Percentiles rank a stretch among this genome's conserved stretches.
phyloP scores from a whole-genome alignment of 2,888 invertebrate species.

The Drosophila parthenogenetica region DNA sequence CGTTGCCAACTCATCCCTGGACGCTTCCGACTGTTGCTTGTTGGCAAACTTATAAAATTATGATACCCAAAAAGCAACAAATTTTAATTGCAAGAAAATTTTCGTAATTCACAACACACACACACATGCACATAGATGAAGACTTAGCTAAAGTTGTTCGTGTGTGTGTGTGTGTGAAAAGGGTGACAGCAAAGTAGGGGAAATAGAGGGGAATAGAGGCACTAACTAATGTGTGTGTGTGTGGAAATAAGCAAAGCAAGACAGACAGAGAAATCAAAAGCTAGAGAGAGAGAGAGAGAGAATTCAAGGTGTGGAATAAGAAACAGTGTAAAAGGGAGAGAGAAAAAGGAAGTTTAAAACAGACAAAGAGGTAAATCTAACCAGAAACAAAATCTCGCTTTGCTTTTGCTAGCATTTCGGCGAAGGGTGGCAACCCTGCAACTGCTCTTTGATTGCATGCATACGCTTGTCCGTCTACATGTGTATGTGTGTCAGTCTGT shows the following conservation, averaged over 20 bases:
- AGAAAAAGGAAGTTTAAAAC: neutral
- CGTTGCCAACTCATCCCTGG: neutral
- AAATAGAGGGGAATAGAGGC: neutral
- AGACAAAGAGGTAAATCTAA: neutral
- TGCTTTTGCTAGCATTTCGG: neutral
- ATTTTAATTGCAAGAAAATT: slow-evolving; percentile 78
- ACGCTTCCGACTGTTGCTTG: slow-evolving; percentile 6
- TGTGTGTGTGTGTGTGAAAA: slow-evolving; percentile 13
- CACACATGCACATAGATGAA: slow-evolving; percentile 21
- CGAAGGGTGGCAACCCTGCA: slow-evolving; percentile 17
- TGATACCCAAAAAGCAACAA: slow-evolving; percentile 79
- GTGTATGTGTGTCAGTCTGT: slow-evolving; percentile 20
- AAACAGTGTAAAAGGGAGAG: neutral
- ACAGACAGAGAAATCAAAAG: neutral
- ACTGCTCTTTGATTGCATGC: slow-evolving; percentile 34
- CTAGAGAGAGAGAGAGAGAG: neutral
- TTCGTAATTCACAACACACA: slow-evolving; percentile 64
- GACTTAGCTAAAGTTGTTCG: slow-evolving; percentile 5
- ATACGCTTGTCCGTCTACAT: slow-evolving; percentile 20
- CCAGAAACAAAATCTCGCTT: slow-evolving; percentile 21
- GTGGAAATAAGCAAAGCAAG: neutral
- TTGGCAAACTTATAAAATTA: slow-evolving; percentile 74
- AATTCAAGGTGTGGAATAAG: neutral
- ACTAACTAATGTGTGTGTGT: slow-evolving; percentile 26
- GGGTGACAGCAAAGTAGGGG: neutral